Percentiles rank a stretch among this genome's conserved stretches.
Evolutionary conservation across 2,113 vertebrate genomes (phyloP).

Genomic region (Odontesthes bonariensis): DNA sequence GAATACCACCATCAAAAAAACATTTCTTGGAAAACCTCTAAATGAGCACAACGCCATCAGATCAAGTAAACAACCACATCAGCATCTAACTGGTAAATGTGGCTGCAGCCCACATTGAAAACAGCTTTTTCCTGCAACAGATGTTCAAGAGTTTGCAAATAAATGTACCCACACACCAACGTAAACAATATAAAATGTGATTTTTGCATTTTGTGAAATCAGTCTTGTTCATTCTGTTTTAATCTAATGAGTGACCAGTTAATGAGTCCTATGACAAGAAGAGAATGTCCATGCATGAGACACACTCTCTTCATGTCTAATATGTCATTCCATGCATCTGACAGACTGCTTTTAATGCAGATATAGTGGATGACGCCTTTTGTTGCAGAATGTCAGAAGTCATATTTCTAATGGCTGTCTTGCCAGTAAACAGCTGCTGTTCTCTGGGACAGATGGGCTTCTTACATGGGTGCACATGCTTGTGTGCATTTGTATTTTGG

Average conservation of each 20-base stretch:
- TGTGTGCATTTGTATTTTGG: background rate
- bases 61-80: background rate
- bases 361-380: conserved; percentile 14
- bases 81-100: conserved; percentile 10
- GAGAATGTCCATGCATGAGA: conserved; percentile 6
- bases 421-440: conserved; percentile 57
- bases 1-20: background rate
- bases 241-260: conserved; percentile 70
- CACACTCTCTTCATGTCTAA: too few species aligned
- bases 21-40: background rate
- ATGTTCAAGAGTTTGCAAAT: background rate
- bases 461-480: conserved; percentile 12
- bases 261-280: conserved; percentile 67
- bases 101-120: background rate
- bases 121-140: conserved; percentile 12
- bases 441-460: conserved; percentile 57
- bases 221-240: conserved; percentile 55
- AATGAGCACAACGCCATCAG: background rate
- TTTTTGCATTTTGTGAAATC: conserved; percentile 74
- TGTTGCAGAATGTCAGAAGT: conserved; percentile 40
- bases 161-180: background rate
- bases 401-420: conserved; percentile 27
- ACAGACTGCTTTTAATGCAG: conserved; percentile 34
- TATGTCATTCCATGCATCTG: background rate
- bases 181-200: conserved; percentile 23